Evolutionary conservation across 2,113 vertebrate species (phyloP).

Genomic region (Odocoileus hemionus): DNA sequence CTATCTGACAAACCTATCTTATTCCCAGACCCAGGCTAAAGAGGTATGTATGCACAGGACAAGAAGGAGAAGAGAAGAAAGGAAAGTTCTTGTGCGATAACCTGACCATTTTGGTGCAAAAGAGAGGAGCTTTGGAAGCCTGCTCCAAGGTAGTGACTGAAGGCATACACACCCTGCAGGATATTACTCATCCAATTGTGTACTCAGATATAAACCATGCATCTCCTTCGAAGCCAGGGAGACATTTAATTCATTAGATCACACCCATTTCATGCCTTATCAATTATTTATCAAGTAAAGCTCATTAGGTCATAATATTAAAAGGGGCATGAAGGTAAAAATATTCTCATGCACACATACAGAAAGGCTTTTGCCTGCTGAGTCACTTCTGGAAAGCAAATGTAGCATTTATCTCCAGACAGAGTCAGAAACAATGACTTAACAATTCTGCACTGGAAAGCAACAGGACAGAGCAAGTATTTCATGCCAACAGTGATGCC

Average conservation of each 20-base stretch:
- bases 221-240: neutral
- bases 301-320: neutral
- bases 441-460: neutral
- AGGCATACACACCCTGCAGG: neutral
- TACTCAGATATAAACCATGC: neutral
- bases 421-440: neutral
- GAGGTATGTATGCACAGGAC: fast-evolving
- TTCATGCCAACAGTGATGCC: neutral
- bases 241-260: neutral
- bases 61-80: neutral
- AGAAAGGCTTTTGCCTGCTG: neutral
- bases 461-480: neutral
- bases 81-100: neutral
- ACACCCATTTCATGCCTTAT: neutral
- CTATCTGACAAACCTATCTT: neutral
- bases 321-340: neutral
- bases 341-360: neutral
- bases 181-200: neutral
- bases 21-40: neutral
- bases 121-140: neutral
- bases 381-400: neutral
- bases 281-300: neutral
- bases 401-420: neutral
- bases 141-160: too few relatives aligned
- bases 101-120: neutral